phyloP scores from a whole-genome alignment of 2,888 invertebrate species.

The Hydrotaea diabolus region DNA sequence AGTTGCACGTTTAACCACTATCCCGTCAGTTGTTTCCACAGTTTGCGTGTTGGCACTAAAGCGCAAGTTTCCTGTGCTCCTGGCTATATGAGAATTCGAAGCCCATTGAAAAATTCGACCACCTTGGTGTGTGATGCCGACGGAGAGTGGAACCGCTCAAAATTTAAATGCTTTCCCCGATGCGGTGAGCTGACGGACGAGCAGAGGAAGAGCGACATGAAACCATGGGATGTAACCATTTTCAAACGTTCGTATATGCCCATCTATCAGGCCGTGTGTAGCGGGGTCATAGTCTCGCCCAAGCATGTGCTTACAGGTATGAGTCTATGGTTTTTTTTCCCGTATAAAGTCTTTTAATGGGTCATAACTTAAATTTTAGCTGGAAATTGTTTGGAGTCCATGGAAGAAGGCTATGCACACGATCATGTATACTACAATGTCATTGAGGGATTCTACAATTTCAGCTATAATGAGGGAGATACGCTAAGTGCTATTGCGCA shows the following conservation, averaged over 20 bases:
- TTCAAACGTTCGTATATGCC: constrained; percentile 56
- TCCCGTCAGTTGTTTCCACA: constrained; percentile 39
- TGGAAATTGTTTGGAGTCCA: constrained; percentile 55
- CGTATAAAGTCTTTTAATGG: no score
- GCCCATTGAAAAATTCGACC: background rate
- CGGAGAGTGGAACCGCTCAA: constrained; percentile 72
- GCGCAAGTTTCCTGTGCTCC: constrained; percentile 65
- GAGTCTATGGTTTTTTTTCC: no score
- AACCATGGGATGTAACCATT: constrained; percentile 76
- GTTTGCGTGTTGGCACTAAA: constrained; percentile 36
- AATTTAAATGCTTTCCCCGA: constrained; percentile 71
- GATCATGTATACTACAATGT: constrained; percentile 60
- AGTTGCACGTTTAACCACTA: constrained; percentile 52
- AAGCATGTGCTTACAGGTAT: constrained; percentile 73
- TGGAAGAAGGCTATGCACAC: constrained; percentile 38
- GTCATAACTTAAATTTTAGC: constrained; percentile 40
- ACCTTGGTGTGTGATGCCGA: constrained; percentile 67
- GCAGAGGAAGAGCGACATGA: constrained; percentile 47
- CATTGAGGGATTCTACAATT: constrained; percentile 58
- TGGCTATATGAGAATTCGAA: constrained; percentile 53
- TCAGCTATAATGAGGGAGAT: constrained; percentile 30
- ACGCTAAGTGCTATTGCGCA: constrained; percentile 56
- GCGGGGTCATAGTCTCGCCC: constrained; percentile 72
- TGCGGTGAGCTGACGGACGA: constrained; percentile 70
- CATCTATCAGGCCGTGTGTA: constrained; percentile 68